Evolutionary conservation across 2,888 invertebrate species (phyloP).

Genomic region (Drosophila phalerata): DNA sequence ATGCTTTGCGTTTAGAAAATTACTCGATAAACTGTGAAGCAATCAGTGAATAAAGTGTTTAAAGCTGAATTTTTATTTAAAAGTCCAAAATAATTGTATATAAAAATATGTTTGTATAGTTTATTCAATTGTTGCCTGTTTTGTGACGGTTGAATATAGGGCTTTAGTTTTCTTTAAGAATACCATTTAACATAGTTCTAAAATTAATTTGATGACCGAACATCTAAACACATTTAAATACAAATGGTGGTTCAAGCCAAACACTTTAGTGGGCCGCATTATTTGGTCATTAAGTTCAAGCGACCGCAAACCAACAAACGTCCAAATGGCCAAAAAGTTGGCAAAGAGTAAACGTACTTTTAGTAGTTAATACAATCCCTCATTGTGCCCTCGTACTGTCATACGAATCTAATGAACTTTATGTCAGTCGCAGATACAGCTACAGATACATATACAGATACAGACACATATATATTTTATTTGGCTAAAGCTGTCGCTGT

Average conservation of each 20-base stretch:
- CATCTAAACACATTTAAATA: constrained; percentile 22
- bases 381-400: constrained; percentile 13
- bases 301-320: constrained; percentile 51
- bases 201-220: background rate
- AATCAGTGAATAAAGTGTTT: constrained; percentile 31
- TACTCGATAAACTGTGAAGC: constrained; percentile 56
- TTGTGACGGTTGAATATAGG: too few species aligned
- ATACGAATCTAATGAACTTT: constrained; percentile 64
- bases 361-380: constrained; percentile 21
- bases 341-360: constrained; percentile 38
- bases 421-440: constrained; percentile 49
- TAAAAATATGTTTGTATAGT: too few species aligned
- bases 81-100: too few species aligned
- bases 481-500: constrained; percentile 72
- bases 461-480: constrained; percentile 49
- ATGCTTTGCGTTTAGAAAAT: constrained; percentile 27
- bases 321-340: constrained; percentile 39
- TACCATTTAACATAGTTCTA: background rate
- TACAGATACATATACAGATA: constrained; percentile 12
- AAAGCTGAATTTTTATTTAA: too few species aligned
- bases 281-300: constrained; percentile 63
- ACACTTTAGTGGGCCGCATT: constrained; percentile 53
- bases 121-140: too few species aligned
- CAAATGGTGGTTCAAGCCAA: constrained; percentile 2
- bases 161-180: background rate